A percentile compares a stretch with the other conserved stretches of the same genome.
phyloP scores from a whole-genome alignment of 2,797 vertebrate genomes.

The Macropodus opercularis region DNA sequence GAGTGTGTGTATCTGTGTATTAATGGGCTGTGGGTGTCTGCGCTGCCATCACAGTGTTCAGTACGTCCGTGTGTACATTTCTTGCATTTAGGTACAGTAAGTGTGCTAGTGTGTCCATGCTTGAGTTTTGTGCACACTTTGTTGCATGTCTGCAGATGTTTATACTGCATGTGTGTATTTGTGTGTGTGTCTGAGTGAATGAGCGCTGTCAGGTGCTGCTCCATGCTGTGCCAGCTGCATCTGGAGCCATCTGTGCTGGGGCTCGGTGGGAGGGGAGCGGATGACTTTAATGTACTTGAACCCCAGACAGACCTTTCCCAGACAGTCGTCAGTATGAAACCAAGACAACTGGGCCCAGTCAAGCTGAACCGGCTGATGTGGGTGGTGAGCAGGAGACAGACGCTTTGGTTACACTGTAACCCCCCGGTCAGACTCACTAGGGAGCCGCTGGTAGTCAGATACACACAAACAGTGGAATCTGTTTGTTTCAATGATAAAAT shows the following conservation, averaged over 20 bases:
- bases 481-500: slow-evolving; percentile 62
- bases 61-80: slow-evolving; percentile 33
- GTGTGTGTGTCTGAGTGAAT: slow-evolving; percentile 64
- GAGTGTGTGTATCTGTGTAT: slow-evolving; percentile 49
- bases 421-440: slow-evolving; percentile 72
- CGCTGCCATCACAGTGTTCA: slow-evolving; percentile 28
- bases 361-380: slow-evolving; percentile 77
- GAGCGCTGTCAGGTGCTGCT: slow-evolving; percentile 80
- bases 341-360: slow-evolving; percentile 79
- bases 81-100: slow-evolving; percentile 57
- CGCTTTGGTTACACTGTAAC: slow-evolving; percentile 76
- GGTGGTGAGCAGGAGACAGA: slow-evolving; percentile 78
- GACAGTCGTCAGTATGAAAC: slow-evolving; percentile 75
- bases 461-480: slow-evolving; percentile 64
- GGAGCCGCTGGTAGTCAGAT: slow-evolving; percentile 66
- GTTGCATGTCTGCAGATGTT: slow-evolving; percentile 50
- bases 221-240: slow-evolving; percentile 80
- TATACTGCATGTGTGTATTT: slow-evolving; percentile 47
- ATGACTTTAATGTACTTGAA: slow-evolving; percentile 81
- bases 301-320: slow-evolving; percentile 80
- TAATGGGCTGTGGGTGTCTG: slow-evolving; percentile 57
- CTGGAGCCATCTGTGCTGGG: slow-evolving; percentile 83
- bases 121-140: slow-evolving; percentile 33
- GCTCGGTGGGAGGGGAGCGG: slow-evolving; percentile 72
- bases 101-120: slow-evolving; percentile 61